Conservation (phyloP, 2,113 vertebrate species). For the Spilogale gracilis region DNA sequence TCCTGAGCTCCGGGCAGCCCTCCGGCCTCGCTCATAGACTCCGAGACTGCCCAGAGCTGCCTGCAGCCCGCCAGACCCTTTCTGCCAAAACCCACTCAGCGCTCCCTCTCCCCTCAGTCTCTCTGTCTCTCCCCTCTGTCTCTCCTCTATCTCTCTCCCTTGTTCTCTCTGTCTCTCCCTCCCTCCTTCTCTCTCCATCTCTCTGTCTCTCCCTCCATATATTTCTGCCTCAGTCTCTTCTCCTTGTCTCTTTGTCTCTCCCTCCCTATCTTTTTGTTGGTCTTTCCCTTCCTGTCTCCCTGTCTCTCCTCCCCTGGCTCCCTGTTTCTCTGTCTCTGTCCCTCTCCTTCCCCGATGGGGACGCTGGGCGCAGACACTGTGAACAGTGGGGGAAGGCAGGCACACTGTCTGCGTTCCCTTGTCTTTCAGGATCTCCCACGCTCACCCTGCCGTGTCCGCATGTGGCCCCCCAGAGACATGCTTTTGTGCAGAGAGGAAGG, state of each 20-base stretch:
- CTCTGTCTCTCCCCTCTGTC: background rate
- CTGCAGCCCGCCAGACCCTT: background rate
- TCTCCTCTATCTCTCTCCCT: background rate
- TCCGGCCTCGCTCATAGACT: background rate
- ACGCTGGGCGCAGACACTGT: background rate
- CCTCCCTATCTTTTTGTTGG: background rate
- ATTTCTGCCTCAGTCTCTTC: no score
- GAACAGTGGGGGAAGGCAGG: fast-evolving
- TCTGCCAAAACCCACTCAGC: background rate
- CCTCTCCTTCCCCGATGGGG: background rate
- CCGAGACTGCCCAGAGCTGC: fast-evolving
- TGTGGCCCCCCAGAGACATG: background rate
- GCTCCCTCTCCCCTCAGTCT: background rate
- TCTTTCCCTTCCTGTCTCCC: no score
- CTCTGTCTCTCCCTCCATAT: no score
- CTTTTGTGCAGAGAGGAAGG: no score
- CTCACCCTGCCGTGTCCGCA: background rate
- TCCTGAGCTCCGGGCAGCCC: no score
- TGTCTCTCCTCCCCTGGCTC: no score
- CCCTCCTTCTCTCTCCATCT: no score
- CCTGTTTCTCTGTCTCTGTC: background rate
- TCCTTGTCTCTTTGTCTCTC: background rate
- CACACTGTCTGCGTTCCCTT: no score
- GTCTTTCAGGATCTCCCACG: no score
- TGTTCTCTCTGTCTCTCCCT: background rate